Base-by-base conservation (phyloP, 2,888 invertebrate genomes). In the Galerucella calmariensis region DNA sequence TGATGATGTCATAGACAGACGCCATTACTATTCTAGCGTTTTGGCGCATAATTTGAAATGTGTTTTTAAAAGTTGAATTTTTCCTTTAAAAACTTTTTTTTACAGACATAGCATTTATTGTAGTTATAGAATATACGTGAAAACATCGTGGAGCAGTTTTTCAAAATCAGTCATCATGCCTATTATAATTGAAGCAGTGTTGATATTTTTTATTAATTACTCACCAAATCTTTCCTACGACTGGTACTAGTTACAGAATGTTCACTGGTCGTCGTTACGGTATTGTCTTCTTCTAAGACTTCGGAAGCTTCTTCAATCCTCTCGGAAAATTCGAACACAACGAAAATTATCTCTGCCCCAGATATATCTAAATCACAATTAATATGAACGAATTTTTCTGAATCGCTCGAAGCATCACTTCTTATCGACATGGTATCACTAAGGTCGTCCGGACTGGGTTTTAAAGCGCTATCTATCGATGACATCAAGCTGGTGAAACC, bases 351-450 rank as follows among this genome's bases (percentile, higher is more conserved):
- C 83, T 93, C 93, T 48, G 91, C 90, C 79, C 92, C 92, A 75
- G 92, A 92, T 1, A 92, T 90, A 75, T 93, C 93, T n/a, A 80
- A 78, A 68, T 83, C 92, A 79, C 93, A 89, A n/a, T 90, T 91
- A 0, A 95, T 91, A 63, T 94, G 90, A n/a, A 95, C 92, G 85
- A 93, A 96, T 81, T 94, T 93, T 82, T 95, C 95, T 78, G 95
- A 96, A 88, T 97, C 97, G 0, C 95, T 95, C 80, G 95, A 95
- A 51, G 93, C 92, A 77, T 96, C 96, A 80, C 96, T 96, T 80
- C 92, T 90, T 81, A 94, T 90, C 0, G 94, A 94, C 78, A 93
- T 88, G 0, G 92, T 92, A 83, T 94, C 94, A 82, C 94, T 94
- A 69, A 92, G 91, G 75, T 94, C 94, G 83, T 95, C 95, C 71